Conservation (phyloP, 2,113 vertebrate species). For the Caloenas nicobarica region DNA sequence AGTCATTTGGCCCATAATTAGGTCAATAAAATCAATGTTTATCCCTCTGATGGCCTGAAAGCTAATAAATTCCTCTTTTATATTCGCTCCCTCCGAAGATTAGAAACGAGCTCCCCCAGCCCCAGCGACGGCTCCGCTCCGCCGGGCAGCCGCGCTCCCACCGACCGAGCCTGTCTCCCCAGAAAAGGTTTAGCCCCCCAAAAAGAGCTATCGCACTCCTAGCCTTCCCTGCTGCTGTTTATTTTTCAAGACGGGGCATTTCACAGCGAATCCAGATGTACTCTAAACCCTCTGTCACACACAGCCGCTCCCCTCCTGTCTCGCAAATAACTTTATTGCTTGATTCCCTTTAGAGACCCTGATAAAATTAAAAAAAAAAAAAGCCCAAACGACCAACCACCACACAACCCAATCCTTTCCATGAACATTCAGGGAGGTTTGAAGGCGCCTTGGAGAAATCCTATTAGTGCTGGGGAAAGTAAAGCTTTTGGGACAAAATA, state of each 20-base stretch:
- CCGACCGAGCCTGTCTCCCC: neutral
- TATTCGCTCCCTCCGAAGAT: conserved; percentile 60
- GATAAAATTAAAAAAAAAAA: neutral
- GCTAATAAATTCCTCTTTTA: conserved; percentile 65
- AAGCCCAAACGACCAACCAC: neutral
- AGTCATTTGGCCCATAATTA: conserved; percentile 70
- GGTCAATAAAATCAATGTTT: conserved; percentile 75
- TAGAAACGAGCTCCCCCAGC: conserved; percentile 19
- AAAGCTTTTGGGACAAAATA: neutral
- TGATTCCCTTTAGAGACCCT: neutral
- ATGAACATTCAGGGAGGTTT: neutral
- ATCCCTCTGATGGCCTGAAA: conserved; percentile 61
- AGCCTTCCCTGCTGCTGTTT: neutral
- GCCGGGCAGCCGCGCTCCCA: neutral
- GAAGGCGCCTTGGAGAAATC: conserved; percentile 71
- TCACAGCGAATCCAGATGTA: neutral
- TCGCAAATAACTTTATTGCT: conserved; percentile 12
- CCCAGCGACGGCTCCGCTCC: neutral
- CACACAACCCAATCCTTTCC: neutral
- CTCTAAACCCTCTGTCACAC: neutral
- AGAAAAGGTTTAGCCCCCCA: no score
- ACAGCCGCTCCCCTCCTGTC: neutral
- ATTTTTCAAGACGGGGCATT: neutral
- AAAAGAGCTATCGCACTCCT: neutral
- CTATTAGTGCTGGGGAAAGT: conserved; percentile 71